Percentiles rank a stretch among this genome's conserved stretches.
Evolutionary conservation across 2,113 vertebrate species (phyloP).

Genomic region (Seriola rivoliana): DNA sequence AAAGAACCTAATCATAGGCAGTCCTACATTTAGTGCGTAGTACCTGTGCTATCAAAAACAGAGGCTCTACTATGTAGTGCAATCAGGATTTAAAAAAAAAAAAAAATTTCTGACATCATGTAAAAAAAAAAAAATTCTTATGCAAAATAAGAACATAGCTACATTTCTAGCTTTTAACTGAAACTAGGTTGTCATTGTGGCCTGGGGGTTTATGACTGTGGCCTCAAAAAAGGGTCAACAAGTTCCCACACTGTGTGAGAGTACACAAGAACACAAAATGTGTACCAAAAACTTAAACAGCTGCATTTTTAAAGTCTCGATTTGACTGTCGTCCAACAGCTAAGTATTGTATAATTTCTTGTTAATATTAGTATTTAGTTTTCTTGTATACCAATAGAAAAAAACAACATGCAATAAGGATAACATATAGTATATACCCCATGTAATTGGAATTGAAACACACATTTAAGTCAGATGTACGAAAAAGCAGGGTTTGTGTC

Average conservation of each 20-base stretch:
- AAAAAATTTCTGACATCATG: too few relatives aligned
- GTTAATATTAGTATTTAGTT: too few relatives aligned
- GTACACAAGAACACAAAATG: background rate
- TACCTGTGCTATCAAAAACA: background rate
- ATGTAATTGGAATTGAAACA: background rate
- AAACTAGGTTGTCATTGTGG: background rate
- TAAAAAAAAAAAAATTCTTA: background rate
- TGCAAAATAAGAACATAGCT: background rate
- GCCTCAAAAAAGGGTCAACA: background rate
- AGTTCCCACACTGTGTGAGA: background rate
- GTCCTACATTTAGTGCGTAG: background rate
- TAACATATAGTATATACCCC: background rate
- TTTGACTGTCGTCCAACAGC: too few relatives aligned
- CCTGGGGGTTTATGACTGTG: background rate
- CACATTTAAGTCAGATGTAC: too few relatives aligned
- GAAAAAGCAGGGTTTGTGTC: background rate
- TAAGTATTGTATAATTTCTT: too few relatives aligned
- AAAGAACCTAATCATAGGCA: conserved; percentile 2
- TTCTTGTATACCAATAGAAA: too few relatives aligned
- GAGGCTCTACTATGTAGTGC: background rate
- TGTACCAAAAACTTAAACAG: background rate
- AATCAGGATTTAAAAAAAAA: background rate
- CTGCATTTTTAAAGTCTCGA: too few relatives aligned
- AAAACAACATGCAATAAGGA: background rate
- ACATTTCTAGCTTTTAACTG: background rate